Conservation (phyloP, 2,113 vertebrate genomes). For the Diadophis punctatus region DNA sequence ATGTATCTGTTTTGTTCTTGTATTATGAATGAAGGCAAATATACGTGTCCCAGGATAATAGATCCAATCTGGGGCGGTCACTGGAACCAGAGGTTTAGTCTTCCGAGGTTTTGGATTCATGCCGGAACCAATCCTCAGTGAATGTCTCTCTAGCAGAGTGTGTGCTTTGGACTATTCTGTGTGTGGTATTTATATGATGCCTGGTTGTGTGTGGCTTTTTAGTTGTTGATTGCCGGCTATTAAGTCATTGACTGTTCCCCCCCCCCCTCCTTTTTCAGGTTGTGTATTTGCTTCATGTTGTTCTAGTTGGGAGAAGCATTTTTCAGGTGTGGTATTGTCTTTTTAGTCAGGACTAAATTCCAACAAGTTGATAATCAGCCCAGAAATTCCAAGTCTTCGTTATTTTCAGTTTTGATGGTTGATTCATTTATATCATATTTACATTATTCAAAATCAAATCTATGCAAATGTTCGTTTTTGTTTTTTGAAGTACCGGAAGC, state of each 20-base stretch:
- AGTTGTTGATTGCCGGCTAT: neutral
- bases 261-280: neutral
- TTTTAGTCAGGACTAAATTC: neutral
- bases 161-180: too few species aligned
- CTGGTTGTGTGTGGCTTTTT: neutral
- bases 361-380: neutral
- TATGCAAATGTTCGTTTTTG: neutral
- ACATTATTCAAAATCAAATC: neutral
- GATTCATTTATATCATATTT: neutral
- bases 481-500: neutral
- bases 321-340: neutral
- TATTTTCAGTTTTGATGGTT: conserved; percentile 1
- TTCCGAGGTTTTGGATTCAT: neutral
- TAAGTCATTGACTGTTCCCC: neutral
- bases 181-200: too few species aligned
- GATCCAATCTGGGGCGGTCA: neutral
- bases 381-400: neutral
- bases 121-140: too few species aligned
- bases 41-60: neutral
- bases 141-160: too few species aligned
- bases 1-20: neutral
- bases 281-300: neutral
- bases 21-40: neutral
- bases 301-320: neutral
- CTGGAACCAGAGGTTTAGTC: neutral